Conservation (phyloP, 2,113 vertebrate genomes). For the Gallinago media region DNA sequence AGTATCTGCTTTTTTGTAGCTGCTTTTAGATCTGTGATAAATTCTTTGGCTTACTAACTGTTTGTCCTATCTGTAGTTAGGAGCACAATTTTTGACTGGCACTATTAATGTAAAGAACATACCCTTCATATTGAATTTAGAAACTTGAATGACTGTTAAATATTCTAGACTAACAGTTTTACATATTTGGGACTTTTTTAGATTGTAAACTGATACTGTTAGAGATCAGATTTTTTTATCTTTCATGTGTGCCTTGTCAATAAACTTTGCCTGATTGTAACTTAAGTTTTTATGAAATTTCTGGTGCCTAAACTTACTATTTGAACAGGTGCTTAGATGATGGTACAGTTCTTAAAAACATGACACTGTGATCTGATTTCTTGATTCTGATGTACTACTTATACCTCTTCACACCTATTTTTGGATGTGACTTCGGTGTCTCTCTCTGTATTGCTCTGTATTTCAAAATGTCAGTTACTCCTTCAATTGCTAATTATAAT, state of each 20-base stretch:
- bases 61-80: slow-evolving; percentile 43
- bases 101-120: slow-evolving; percentile 5
- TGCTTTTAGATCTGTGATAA: slow-evolving; percentile 60
- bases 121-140: slow-evolving; percentile 70
- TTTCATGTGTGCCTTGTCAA: slow-evolving; percentile 82
- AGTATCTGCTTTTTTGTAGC: slow-evolving; percentile 50
- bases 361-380: slow-evolving; percentile 74
- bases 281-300: slow-evolving; percentile 68
- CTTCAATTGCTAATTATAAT: slow-evolving; percentile 4
- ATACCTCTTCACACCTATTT: slow-evolving; percentile 57
- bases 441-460: slow-evolving; percentile 52
- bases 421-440: slow-evolving; percentile 48
- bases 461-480: slow-evolving; percentile 43
- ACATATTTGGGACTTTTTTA: slow-evolving; percentile 66
- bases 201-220: slow-evolving; percentile 70
- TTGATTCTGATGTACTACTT: slow-evolving; percentile 49
- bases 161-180: slow-evolving; percentile 53
- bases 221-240: slow-evolving; percentile 61
- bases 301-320: slow-evolving; percentile 79
- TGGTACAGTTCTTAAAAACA: slow-evolving; percentile 73
- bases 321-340: slow-evolving; percentile 76
- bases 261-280: slow-evolving; percentile 75
- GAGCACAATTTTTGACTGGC: slow-evolving; percentile 55
- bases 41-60: slow-evolving; percentile 48
- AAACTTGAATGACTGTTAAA: slow-evolving; percentile 61